These are phyloP conservation scores for Stegostoma tigrinum DNA, from an alignment of 2,113 vertebrate species.

Conservation along the genomic window DNA sequence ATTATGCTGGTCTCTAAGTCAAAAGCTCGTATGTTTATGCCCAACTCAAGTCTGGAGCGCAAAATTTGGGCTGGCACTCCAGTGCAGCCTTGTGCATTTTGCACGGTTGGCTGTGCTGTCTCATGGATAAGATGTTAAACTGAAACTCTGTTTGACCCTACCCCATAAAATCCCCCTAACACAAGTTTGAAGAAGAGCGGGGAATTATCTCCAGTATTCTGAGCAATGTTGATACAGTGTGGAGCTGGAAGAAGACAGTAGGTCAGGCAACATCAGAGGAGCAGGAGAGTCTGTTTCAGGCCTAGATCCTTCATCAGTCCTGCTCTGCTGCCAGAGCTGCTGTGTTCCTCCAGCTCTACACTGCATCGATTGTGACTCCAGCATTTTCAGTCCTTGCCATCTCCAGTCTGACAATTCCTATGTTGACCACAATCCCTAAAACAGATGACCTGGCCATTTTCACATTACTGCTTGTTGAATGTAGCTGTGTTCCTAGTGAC, in stretches of 20 bases:
- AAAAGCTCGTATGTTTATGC: neutral
- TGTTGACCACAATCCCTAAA: neutral
- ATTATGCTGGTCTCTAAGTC: neutral
- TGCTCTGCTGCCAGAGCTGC: too few relatives aligned
- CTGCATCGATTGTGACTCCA: too few relatives aligned
- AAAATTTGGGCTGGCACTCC: neutral
- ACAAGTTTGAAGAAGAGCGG: neutral
- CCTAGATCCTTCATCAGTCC: too few relatives aligned
- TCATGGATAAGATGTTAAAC: neutral
- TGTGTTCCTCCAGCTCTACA: too few relatives aligned
- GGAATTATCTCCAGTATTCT: neutral
- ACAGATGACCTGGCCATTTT: neutral
- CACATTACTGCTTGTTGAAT: neutral
- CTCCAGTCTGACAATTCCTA: neutral
- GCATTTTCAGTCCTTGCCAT: too few relatives aligned
- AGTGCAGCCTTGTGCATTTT: neutral
- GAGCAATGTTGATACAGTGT: too few relatives aligned
- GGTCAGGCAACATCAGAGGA: too few relatives aligned
- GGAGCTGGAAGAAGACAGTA: too few relatives aligned
- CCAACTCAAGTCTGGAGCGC: neutral
- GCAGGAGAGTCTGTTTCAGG: too few relatives aligned
- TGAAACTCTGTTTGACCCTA: neutral
- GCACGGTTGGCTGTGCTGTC: neutral
- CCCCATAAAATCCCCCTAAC: too few relatives aligned
- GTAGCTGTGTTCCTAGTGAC: neutral